Percentiles rank a stretch among this genome's conserved stretches.
Conservation (phyloP, 2,113 vertebrate species). For the Epinephelus cyanopodus region DNA sequence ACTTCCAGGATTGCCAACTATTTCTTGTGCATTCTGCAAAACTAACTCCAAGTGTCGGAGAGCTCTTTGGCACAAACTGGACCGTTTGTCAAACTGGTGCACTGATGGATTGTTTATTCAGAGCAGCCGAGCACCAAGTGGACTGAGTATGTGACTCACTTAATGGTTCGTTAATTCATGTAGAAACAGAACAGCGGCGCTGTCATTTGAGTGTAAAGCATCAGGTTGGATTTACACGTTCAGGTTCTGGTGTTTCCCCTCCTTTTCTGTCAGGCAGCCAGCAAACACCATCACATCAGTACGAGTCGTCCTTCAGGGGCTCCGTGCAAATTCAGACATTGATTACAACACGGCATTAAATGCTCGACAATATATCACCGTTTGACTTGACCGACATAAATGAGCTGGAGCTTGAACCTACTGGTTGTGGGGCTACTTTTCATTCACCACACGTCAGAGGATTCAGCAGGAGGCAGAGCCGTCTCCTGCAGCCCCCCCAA, state of each 20-base stretch:
- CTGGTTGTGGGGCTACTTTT: conserved; percentile 11
- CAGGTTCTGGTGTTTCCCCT: conserved; percentile 14
- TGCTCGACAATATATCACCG: conserved; percentile 42
- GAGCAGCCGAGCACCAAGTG: too few species aligned
- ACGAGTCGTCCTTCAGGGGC: conserved; percentile 24
- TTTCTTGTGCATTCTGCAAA: too few species aligned
- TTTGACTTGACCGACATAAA: conserved; percentile 43
- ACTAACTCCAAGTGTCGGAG: too few species aligned
- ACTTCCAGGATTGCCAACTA: too few species aligned
- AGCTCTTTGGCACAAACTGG: too few species aligned
- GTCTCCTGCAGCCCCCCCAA: not conserved
- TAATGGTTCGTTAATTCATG: too few species aligned
- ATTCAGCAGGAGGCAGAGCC: conserved; percentile 10
- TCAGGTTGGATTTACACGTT: too few species aligned
- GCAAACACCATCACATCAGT: conserved; percentile 41
- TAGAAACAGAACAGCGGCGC: too few species aligned
- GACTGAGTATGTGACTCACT: too few species aligned
- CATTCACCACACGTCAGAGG: conserved; percentile 20
- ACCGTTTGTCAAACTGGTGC: too few species aligned
- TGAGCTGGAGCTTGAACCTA: conserved; percentile 28
- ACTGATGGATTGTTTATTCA: too few species aligned
- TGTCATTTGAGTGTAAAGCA: too few species aligned
- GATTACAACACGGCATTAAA: conserved; percentile 57
- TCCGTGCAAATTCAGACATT: conserved; percentile 37
- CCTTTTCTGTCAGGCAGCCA: conserved; percentile 13